Conservation (phyloP, 2,797 vertebrate species). For the Rhinichthys osculus region DNA sequence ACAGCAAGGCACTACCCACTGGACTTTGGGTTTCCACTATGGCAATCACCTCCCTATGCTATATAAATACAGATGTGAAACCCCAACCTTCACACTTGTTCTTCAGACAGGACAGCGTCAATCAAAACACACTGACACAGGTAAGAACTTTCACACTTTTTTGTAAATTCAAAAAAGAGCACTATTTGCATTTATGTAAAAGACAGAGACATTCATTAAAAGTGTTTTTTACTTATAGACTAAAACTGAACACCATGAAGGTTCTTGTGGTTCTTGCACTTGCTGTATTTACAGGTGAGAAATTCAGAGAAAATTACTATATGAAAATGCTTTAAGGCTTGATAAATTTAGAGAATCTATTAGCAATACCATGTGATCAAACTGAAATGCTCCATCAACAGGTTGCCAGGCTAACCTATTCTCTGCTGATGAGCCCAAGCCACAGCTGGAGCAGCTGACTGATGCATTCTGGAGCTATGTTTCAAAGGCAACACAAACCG, state of each 20-base stretch:
- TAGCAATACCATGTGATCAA: neutral
- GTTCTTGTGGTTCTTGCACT: slow-evolving; percentile 46
- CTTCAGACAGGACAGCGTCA: slow-evolving; percentile 11
- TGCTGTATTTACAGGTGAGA: slow-evolving; percentile 55
- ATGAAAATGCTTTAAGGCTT: neutral
- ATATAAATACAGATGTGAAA: slow-evolving; percentile 45
- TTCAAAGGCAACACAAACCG: slow-evolving; percentile 77
- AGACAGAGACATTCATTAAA: neutral
- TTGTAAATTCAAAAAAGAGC: neutral
- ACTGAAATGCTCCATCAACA: slow-evolving; percentile 51
- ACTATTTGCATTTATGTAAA: neutral
- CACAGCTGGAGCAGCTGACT: slow-evolving; percentile 77
- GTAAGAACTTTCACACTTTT: slow-evolving; percentile 5
- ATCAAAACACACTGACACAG: slow-evolving; percentile 15
- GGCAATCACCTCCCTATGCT: slow-evolving; percentile 32
- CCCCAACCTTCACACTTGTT: neutral
- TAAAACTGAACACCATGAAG: slow-evolving; percentile 51
- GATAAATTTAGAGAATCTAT: neutral
- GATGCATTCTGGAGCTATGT: slow-evolving; percentile 84
- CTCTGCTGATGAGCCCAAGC: slow-evolving; percentile 78
- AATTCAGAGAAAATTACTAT: neutral
- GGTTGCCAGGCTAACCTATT: slow-evolving; percentile 80
- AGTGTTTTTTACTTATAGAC: neutral
- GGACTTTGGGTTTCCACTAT: slow-evolving; percentile 62
- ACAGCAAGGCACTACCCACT: slow-evolving; percentile 58